Percentiles rank a stretch among this genome's conserved stretches.
phyloP scores from a whole-genome alignment of 2,888 invertebrate genomes.

The Iselma pallidipennis region DNA sequence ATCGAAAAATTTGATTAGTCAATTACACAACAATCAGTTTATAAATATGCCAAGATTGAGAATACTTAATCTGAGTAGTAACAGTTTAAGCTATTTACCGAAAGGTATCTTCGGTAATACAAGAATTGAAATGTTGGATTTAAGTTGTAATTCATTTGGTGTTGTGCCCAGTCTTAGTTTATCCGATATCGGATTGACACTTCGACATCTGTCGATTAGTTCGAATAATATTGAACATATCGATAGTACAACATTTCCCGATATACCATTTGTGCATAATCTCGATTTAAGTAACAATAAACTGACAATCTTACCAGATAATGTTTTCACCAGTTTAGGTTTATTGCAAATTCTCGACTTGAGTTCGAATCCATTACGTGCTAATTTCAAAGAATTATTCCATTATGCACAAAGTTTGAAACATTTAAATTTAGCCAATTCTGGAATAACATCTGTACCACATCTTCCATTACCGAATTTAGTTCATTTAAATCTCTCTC shows the following conservation, averaged over 20 bases:
- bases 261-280: conserved; percentile 76
- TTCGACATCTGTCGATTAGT: conserved; percentile 77
- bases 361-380: conserved; percentile 78
- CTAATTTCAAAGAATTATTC: conserved; percentile 85
- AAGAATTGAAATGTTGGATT: conserved; percentile 76
- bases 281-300: conserved; percentile 80
- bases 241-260: conserved; percentile 85
- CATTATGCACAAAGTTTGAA: conserved; percentile 83
- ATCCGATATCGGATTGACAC: conserved; percentile 76
- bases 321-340: conserved; percentile 82
- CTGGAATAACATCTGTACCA: conserved; percentile 77
- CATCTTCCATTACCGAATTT: conserved; percentile 77
- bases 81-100: conserved; percentile 73
- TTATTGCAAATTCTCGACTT: conserved; percentile 79
- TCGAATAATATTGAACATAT: conserved; percentile 83
- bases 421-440: conserved; percentile 74
- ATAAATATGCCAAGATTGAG: conserved; percentile 74
- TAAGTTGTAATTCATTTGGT: conserved; percentile 76
- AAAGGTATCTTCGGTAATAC: conserved; percentile 81
- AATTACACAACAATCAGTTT: conserved; percentile 80
- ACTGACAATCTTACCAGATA: conserved; percentile 83
- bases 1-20: conserved; percentile 74
- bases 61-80: conserved; percentile 72
- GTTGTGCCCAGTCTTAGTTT: conserved; percentile 80
- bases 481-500: conserved; percentile 77